These are phyloP conservation scores for Brachypalpus laphriformis DNA, from an alignment of 2,888 invertebrate species.

Conservation along the genomic window DNA sequence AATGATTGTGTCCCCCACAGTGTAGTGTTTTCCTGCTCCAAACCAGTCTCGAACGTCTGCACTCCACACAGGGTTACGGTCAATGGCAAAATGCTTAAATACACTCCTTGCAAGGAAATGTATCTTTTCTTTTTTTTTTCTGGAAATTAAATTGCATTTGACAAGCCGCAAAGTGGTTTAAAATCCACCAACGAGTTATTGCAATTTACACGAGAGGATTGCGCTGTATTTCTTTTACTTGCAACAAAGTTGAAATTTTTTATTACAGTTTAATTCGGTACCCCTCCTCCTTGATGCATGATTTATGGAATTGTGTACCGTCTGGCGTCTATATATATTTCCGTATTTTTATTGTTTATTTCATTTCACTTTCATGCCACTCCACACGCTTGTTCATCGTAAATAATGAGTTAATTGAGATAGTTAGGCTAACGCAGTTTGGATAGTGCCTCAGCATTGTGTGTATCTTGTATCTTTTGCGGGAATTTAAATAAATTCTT, in stretches of 20 bases:
- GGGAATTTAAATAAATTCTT: background rate
- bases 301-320: conserved; percentile 47
- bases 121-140: background rate
- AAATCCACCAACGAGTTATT: conserved; percentile 6
- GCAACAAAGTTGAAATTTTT: background rate
- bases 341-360: conserved; percentile 22
- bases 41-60: background rate
- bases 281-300: conserved; percentile 22
- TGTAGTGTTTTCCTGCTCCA: background rate
- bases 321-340: background rate
- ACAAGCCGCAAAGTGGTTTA: background rate
- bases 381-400: background rate
- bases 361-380: conserved; percentile 41
- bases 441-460: background rate
- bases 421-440: background rate
- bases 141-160: background rate
- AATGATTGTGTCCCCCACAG: background rate
- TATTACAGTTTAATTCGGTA: background rate
- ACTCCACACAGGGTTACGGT: conserved; percentile 48
- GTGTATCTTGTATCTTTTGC: background rate
- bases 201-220: conserved; percentile 13
- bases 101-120: background rate
- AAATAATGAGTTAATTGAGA: conserved; percentile 11
- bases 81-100: conserved; percentile 17
- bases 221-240: background rate